These are phyloP conservation scores for Temnothorax curvispinosus DNA, from an alignment of 1,140 invertebrate genomes.

Conservation along the genomic window DNA sequence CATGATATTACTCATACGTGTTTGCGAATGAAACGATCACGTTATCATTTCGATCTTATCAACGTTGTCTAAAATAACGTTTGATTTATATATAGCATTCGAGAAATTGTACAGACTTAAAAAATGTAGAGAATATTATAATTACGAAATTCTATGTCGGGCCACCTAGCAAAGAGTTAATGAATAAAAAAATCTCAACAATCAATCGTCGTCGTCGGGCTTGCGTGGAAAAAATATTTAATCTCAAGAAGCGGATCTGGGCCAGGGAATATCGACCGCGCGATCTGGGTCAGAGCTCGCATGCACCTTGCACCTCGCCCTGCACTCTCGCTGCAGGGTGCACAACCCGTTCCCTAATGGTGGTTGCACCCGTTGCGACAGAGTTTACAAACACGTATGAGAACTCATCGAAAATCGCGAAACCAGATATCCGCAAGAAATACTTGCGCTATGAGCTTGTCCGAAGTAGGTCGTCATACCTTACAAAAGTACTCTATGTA, in stretches of 20 bases:
- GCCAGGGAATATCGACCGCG: conserved; percentile 83
- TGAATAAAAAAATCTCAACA: conserved; percentile 3
- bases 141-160: not conserved
- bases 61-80: not conserved
- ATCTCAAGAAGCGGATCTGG: conserved; percentile 80
- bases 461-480: not conserved
- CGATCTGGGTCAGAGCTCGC: conserved; percentile 82
- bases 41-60: not conserved
- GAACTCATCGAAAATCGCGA: conserved; percentile 46
- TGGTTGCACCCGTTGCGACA: conserved; percentile 24
- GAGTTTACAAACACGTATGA: conserved; percentile 47
- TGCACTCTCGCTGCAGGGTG: conserved; percentile 62
- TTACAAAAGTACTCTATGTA: not conserved
- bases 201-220: conserved; percentile 23
- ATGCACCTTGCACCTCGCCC: conserved; percentile 71
- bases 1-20: not conserved
- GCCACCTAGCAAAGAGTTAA: not conserved
- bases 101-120: not conserved
- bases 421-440: not conserved
- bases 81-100: not conserved
- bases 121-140: not conserved
- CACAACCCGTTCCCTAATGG: conserved; percentile 27
- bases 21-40: not conserved
- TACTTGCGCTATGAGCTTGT: not conserved
- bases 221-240: conserved; percentile 78